Percentiles rank a stretch among this genome's conserved stretches.
Evolutionary conservation across 2,797 vertebrate species (phyloP).

Genomic region (Semaprochilodus insignis): DNA sequence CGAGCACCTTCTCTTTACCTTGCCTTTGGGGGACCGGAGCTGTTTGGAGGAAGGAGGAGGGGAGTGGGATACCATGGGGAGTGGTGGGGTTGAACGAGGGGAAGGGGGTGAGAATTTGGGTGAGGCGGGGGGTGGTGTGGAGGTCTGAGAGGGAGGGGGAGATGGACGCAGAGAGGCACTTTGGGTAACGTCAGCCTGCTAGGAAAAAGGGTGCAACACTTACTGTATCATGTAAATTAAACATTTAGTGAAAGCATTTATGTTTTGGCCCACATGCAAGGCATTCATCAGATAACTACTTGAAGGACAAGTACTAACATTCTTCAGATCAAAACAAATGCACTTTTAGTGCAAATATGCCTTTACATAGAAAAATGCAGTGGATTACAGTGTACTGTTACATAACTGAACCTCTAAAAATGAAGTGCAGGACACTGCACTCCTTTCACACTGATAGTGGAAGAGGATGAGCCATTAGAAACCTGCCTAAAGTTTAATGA

Average conservation of each 20-base stretch:
- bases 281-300: not conserved
- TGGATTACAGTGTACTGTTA: not conserved
- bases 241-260: not conserved
- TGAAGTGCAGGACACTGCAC: not conserved
- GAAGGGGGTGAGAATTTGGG: constrained; percentile 56
- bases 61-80: constrained; percentile 54
- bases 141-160: constrained; percentile 51
- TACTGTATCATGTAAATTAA: constrained; percentile 1
- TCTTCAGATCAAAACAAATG: not conserved
- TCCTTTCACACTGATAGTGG: not conserved
- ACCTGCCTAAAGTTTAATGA: not conserved
- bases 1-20: constrained; percentile 59
- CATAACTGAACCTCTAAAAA: too few relatives aligned
- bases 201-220: constrained; percentile 31
- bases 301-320: not conserved
- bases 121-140: constrained; percentile 35
- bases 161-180: constrained; percentile 49
- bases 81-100: constrained; percentile 51
- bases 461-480: not conserved
- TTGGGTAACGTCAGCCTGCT: constrained; percentile 57
- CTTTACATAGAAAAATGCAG: not conserved
- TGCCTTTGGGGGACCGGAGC: constrained; percentile 59
- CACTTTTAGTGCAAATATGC: not conserved
- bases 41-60: constrained; percentile 60
- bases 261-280: not conserved